Conservation (phyloP, 2,797 vertebrate species). For the Choloepus didactylus region DNA sequence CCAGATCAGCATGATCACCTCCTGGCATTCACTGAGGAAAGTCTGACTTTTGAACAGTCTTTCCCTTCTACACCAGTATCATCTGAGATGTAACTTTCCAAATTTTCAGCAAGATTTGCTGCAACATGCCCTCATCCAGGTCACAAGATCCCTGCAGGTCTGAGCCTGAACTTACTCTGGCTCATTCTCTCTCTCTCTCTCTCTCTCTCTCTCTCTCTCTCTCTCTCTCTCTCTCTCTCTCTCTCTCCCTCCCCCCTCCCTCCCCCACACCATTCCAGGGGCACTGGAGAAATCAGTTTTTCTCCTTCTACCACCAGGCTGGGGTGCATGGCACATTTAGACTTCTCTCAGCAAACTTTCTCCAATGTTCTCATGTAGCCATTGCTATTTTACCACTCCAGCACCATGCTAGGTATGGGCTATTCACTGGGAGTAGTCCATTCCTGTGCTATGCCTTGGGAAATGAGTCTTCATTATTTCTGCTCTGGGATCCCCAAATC, state of each 20-base stretch:
- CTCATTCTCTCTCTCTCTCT: not conserved
- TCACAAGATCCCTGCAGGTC: not conserved
- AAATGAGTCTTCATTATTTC: not conserved
- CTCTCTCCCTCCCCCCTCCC: not conserved
- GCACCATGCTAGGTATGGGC: not conserved
- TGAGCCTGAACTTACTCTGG: not conserved
- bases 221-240: not conserved
- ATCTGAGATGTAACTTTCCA: not conserved
- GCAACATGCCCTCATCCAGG: not conserved
- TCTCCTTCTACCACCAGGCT: not conserved
- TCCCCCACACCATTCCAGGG: not conserved
- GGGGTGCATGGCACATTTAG: not conserved
- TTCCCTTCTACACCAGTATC: not conserved
- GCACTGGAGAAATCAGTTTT: not conserved
- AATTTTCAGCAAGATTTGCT: not conserved
- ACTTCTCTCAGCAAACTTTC: not conserved
- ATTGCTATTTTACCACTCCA: not conserved
- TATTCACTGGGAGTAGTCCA: not conserved
- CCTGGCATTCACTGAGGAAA: not conserved
- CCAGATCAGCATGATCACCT: not conserved
- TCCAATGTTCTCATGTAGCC: not conserved
- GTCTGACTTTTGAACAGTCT: not conserved
- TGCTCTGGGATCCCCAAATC: not conserved
- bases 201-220: not conserved
- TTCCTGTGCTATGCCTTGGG: not conserved